Evolutionary conservation across 2,888 invertebrate genomes (phyloP), one percentile per base, ranked within the genome.

Genomic region (Helicoverpa assulta): DNA sequence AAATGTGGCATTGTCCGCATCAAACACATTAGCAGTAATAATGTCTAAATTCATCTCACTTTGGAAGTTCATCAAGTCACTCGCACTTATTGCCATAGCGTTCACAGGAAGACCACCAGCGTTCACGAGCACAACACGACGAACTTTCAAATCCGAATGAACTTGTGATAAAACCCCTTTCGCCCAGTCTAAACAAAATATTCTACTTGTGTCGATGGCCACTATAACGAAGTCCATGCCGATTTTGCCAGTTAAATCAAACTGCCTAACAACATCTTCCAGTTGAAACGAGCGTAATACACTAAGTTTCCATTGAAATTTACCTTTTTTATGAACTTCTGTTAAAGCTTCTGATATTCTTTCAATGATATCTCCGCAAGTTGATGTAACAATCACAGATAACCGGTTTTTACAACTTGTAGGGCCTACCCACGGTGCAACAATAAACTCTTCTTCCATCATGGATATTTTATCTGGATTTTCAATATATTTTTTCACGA

Each of bases 371-470:
- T 93, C 90, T 16, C 88, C 85, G 69, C 91, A 93, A 33, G 89
- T 85, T 7, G 95, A 95, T n/a, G 95, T 74, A 16, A 96, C 92
- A 37, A 92, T 88, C 14, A 94, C 85, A 8, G 93, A 89, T 61
- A 95, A 78, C n/a, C 86, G 83, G 58, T 95, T 95, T 85, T 88
- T 93, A 72, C 80, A 90, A 75, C 90, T 92, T 55, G 89, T 88
- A 51, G 92, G 91, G 16, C 95, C 95, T 57, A 94, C 87, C 95
- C 95, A 96, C 0, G 94, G 94, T 1, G 90, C 92, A 52, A 92
- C 87, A 19, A 90, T 73, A 19, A 85, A 70, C 63, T 91, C 88
- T 68, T 93, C 90, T 77, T 92, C 90, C n/a, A 83, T 83, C 26
- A 72, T 64, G 59, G 94, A 93, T 93, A 94, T 94, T 67, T 51